These are phyloP conservation scores for Zaprionus vittiger DNA, from an alignment of 1,140 invertebrate species.

Conservation along the genomic window DNA sequence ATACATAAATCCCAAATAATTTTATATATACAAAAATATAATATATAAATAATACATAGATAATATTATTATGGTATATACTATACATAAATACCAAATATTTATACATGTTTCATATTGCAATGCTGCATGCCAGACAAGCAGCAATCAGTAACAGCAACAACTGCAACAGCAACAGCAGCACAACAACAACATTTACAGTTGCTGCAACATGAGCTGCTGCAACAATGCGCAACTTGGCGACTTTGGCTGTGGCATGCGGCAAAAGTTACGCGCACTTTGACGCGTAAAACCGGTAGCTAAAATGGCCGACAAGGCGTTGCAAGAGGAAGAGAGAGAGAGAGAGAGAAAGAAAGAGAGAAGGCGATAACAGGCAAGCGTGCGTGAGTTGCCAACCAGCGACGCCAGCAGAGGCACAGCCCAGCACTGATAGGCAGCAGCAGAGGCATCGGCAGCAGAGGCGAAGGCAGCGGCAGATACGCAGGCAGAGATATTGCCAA, in stretches of 20 bases:
- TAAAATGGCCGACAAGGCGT: conserved; percentile 61
- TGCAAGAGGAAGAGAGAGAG: conserved; percentile 26
- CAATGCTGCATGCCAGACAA: background rate
- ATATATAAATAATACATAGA: no score
- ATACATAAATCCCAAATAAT: background rate
- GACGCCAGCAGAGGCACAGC: conserved; percentile 10
- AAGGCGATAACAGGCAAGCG: conserved; percentile 63
- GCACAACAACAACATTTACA: conserved; percentile 17
- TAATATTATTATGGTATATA: no score
- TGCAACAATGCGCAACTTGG: conserved; percentile 50
- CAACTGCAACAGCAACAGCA: conserved; percentile 25
- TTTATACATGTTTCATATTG: background rate
- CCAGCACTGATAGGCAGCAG: conserved; percentile 13
- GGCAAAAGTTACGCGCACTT: conserved; percentile 79
- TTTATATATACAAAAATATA: background rate
- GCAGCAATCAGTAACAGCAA: conserved; percentile 30
- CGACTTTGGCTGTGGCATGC: conserved; percentile 61
- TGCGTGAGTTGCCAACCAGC: conserved; percentile 59
- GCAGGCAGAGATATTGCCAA: conserved; percentile 62
- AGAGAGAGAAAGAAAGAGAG: conserved; percentile 29
- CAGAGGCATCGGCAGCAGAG: conserved; percentile 43
- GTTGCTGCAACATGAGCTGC: conserved; percentile 17
- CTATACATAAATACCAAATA: background rate
- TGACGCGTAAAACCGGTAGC: conserved; percentile 80
- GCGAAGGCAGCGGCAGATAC: conserved; percentile 53